phyloP scores from a whole-genome alignment of 2,113 vertebrate genomes.

The Plestiodon gilberti region DNA sequence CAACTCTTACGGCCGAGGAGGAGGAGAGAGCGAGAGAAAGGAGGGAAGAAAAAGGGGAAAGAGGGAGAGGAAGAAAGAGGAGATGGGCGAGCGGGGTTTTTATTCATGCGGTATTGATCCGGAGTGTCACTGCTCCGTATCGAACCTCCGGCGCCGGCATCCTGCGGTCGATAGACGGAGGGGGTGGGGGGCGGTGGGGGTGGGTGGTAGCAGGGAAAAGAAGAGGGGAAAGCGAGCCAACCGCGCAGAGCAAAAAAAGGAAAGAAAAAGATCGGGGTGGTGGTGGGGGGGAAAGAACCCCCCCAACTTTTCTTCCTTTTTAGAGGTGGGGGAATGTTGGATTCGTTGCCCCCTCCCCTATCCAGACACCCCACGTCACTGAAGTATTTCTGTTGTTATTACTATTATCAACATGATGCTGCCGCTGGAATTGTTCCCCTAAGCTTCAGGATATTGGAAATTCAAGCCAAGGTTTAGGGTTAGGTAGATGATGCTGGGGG shows the following conservation, averaged over 20 bases:
- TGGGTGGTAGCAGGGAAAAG: not conserved
- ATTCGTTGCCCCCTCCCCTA: no score
- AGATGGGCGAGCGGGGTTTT: slow-evolving; percentile 3
- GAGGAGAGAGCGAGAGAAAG: not conserved
- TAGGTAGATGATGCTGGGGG: not conserved
- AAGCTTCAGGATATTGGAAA: not conserved
- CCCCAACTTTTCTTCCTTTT: not conserved
- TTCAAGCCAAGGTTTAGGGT: not conserved
- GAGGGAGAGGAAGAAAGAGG: not conserved
- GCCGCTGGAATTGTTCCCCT: no score
- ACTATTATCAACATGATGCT: no score
- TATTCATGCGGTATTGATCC: slow-evolving; percentile 41
- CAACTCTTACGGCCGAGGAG: not conserved
- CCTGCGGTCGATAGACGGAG: slow-evolving; percentile 34
- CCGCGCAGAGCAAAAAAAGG: not conserved
- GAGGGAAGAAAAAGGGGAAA: not conserved
- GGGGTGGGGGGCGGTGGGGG: not conserved
- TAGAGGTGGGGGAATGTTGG: not conserved
- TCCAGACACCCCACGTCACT: no score
- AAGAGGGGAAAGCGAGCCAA: not conserved
- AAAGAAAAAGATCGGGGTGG: not conserved
- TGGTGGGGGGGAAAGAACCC: no score
- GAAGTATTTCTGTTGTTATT: no score
- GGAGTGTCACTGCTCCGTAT: slow-evolving; percentile 39
- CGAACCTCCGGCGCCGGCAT: slow-evolving; percentile 34